Base-by-base conservation (phyloP, 2,797 vertebrate species). In the Etheostoma nigrum region DNA sequence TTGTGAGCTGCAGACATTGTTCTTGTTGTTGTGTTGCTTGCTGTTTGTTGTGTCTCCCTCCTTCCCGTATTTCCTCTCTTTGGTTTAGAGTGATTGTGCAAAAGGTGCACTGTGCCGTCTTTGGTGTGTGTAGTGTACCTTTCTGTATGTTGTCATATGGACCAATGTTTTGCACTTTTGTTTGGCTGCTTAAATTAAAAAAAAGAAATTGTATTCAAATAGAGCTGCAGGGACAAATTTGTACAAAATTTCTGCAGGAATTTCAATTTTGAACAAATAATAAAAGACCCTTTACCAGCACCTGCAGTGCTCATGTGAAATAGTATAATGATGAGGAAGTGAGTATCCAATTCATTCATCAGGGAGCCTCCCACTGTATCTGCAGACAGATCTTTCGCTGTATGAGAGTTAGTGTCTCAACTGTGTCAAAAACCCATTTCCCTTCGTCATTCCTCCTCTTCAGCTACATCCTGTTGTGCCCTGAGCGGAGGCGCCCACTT, bases 371-470 rank as follows among this genome's bases (percentile, higher is more conserved):
- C 30, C 44, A 63, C 11, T 64, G 40, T 66, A 71, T 84, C 78
- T 77, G 58, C 75, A 74, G 55, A 60, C 49, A 76, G 55, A 83
- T 83, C 53, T 77, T 36, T 51, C 64, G 70, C 68, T 74, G 52
- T n/a, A 40, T 71, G 73, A 52, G 70, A 81, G 78, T 83, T 63
- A 77, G 79, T 54, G 60, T 83, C 82, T 90, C 79, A 70, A 63
- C 71, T 75, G 76, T 88, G 86, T 86, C 84, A 83, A 79, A 92
- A 89, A 78, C 71, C 74, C 76, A 85, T 92, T 92, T 90, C 71
- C 88, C 58, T 63, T 69, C 81, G 76, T 81, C 79, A 84, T 89
- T 87, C 59, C 49, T 89, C 73, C 74, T 87, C 84, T 79, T 53
- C 70, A 84, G 60, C 85, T 75, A 83, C 82, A 89, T 90, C 87